These are phyloP conservation scores for Desoria tigrina DNA, from an alignment of 2,888 invertebrate genomes.

Conservation along the genomic window DNA sequence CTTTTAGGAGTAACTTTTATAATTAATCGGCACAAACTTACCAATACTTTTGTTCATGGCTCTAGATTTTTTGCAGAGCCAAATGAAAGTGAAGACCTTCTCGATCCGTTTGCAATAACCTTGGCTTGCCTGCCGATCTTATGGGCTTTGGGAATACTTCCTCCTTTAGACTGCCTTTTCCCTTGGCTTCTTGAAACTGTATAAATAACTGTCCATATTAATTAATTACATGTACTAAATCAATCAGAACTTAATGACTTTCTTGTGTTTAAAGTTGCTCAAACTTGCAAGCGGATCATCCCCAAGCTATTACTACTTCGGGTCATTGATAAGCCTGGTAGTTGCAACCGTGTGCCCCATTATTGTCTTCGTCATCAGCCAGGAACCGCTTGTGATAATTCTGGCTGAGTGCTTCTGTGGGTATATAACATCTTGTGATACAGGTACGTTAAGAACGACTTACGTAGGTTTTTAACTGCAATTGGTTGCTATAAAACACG, in stretches of 20 bases:
- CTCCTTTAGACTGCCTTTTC: slow-evolving; percentile 48
- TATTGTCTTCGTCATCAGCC: slow-evolving; percentile 40
- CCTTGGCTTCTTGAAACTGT: slow-evolving; percentile 51
- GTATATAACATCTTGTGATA: slow-evolving; percentile 47
- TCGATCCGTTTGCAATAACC: slow-evolving; percentile 19
- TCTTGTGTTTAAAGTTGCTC: slow-evolving; percentile 27
- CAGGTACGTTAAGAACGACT: slow-evolving; percentile 29
- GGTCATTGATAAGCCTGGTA: slow-evolving; percentile 38
- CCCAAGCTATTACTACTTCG: slow-evolving; percentile 46
- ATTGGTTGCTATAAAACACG: too few relatives aligned
- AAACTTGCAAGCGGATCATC: slow-evolving; percentile 37
- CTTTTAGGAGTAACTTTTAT: too few relatives aligned
- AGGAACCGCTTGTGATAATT: slow-evolving; percentile 38
- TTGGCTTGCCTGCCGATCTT: slow-evolving; percentile 41
- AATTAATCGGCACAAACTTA: too few relatives aligned
- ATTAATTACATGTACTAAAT: too few relatives aligned
- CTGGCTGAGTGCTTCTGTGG: slow-evolving; percentile 45
- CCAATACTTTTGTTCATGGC: too few relatives aligned
- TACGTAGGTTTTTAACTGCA: background rate
- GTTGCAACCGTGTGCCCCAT: slow-evolving; percentile 36
- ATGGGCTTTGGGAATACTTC: slow-evolving; percentile 48
- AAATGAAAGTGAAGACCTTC: background rate
- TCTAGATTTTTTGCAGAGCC: too few relatives aligned
- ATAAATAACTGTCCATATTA: background rate
- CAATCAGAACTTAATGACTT: background rate